A percentile compares a stretch with the other conserved stretches of the same genome.
Conservation (phyloP, 35 echinoderm and acorn worm species). For the Chiridota heheva region DNA sequence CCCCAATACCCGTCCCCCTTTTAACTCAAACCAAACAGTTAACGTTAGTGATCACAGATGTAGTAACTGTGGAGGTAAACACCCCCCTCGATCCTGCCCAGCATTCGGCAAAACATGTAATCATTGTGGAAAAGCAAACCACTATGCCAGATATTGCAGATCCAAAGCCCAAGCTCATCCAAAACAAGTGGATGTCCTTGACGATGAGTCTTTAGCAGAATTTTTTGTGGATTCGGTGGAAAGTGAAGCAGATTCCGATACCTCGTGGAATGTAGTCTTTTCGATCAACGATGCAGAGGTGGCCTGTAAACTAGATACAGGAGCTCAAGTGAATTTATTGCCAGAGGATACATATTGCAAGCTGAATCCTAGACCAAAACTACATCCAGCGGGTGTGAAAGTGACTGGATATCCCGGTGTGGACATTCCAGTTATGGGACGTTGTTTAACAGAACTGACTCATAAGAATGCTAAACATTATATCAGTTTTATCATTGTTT, state of each 20-base stretch:
- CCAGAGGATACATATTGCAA: conserved; percentile 15
- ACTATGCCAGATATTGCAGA: conserved; percentile 34
- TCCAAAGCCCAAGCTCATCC: neutral
- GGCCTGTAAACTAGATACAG: conserved; percentile 49
- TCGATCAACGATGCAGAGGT: conserved; percentile 15
- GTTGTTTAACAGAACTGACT: neutral
- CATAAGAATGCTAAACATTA: neutral
- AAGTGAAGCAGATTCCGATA: too few relatives aligned
- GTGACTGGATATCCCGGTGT: neutral
- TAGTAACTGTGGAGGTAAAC: neutral
- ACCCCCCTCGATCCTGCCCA: neutral
- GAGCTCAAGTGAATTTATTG: conserved; percentile 34
- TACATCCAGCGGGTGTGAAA: neutral
- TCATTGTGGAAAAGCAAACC: conserved; percentile 23
- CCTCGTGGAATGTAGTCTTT: conserved; percentile 26
- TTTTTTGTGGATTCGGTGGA: conserved; percentile 1
- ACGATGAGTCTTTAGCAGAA: conserved; percentile 1
- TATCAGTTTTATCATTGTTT: conserved; percentile 24
- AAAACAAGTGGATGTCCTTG: neutral
- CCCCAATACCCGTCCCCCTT: too few relatives aligned
- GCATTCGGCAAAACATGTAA: conserved; percentile 32
- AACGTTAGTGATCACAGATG: neutral
- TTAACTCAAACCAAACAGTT: too few relatives aligned
- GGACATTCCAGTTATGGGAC: neutral
- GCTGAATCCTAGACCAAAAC: neutral